Conservation (phyloP, 2,888 invertebrate species). For the Aphodius sticticus region DNA sequence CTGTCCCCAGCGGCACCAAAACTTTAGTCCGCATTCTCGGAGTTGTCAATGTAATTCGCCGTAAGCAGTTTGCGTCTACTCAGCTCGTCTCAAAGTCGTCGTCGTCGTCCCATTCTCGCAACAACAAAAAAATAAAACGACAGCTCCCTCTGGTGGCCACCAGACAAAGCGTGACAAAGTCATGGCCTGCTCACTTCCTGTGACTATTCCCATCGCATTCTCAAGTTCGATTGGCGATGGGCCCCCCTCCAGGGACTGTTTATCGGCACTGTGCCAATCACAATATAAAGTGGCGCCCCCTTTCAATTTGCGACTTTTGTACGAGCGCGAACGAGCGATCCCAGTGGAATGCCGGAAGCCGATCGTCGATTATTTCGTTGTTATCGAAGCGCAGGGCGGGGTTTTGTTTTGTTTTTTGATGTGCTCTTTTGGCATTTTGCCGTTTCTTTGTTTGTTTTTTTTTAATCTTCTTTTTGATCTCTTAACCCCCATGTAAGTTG, state of each 20-base stretch:
- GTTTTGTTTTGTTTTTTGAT: too few relatives aligned
- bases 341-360: background rate
- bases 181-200: background rate
- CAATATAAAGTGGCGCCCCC: background rate
- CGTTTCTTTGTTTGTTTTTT: too few relatives aligned
- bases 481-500: too few relatives aligned
- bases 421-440: too few relatives aligned
- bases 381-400: background rate
- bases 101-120: background rate
- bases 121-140: background rate
- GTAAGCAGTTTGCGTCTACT: background rate
- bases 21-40: background rate
- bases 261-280: background rate
- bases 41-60: background rate
- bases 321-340: background rate
- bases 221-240: background rate
- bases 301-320: conserved; percentile 4
- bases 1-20: background rate
- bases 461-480: too few relatives aligned
- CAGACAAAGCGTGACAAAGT: background rate
- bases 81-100: background rate
- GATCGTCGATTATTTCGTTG: background rate
- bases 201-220: background rate
- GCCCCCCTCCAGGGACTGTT: background rate
- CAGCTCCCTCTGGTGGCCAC: background rate